Conservation (phyloP, 2,888 invertebrate species). For the Ochropleura plecta region DNA sequence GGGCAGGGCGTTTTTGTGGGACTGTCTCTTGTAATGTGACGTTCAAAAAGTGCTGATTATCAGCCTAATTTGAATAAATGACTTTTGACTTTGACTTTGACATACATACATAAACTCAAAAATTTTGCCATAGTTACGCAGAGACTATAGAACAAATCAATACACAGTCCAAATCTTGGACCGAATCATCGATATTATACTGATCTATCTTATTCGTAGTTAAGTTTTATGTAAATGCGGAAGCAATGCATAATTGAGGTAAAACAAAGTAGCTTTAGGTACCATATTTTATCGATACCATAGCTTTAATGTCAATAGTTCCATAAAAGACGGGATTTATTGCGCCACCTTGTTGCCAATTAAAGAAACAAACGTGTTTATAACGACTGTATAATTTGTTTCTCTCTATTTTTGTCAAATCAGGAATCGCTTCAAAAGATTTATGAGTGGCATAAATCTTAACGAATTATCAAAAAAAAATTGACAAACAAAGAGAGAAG, state of each 20-base stretch:
- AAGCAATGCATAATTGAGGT: slow-evolving; percentile 14
- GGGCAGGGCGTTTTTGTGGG: too few relatives aligned
- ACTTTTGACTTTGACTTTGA: too few relatives aligned
- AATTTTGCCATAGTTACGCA: too few relatives aligned
- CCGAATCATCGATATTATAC: too few relatives aligned
- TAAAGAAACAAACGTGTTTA: slow-evolving; percentile 38
- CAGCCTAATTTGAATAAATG: too few relatives aligned
- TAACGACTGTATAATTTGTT: slow-evolving; percentile 50
- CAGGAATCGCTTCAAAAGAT: slow-evolving; percentile 25
- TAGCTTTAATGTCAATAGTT: slow-evolving; percentile 38
- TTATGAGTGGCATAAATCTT: slow-evolving; percentile 35
- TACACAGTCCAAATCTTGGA: too few relatives aligned
- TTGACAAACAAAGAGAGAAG: slow-evolving; percentile 9
- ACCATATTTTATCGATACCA: background rate
- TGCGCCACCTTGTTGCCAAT: slow-evolving; percentile 22
- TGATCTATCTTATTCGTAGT: background rate
- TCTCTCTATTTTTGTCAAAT: slow-evolving; percentile 35
- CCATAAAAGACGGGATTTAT: slow-evolving; percentile 36
- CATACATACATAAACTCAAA: too few relatives aligned
- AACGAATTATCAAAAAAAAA: slow-evolving; percentile 22
- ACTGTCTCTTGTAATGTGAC: too few relatives aligned
- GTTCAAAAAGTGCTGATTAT: too few relatives aligned
- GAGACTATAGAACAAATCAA: too few relatives aligned
- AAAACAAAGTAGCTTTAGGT: background rate
- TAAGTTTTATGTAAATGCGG: slow-evolving; percentile 16